Evolutionary conservation across 2,888 invertebrate species (phyloP).

Genomic region (Parnassius orleans): DNA sequence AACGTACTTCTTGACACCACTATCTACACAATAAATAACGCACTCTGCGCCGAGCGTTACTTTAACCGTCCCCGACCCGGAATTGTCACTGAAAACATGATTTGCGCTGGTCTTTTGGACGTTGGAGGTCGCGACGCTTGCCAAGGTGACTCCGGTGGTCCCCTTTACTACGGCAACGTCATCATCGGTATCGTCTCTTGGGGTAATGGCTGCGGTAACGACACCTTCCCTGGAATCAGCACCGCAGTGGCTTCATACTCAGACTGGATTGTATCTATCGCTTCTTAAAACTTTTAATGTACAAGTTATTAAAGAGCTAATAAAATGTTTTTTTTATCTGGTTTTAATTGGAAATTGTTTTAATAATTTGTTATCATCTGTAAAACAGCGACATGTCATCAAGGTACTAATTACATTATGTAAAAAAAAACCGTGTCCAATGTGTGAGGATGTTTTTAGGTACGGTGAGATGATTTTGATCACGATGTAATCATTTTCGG

Average conservation of each 20-base stretch:
- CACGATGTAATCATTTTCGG: too few species aligned
- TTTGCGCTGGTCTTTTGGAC: conserved; percentile 54
- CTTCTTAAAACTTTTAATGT: neutral
- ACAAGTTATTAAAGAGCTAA: neutral
- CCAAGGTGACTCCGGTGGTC: conserved; percentile 76
- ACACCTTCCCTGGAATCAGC: conserved; percentile 69
- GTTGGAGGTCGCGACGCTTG: conserved; percentile 53
- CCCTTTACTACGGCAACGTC: conserved; percentile 55
- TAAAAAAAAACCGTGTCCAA: too few species aligned
- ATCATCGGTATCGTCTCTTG: conserved; percentile 72
- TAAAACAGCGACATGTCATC: too few species aligned
- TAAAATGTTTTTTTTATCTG: neutral
- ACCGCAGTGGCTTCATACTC: conserved; percentile 55
- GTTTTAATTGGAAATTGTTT: too few species aligned
- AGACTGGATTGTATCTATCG: conserved; percentile 46
- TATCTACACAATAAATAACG: conserved; percentile 48
- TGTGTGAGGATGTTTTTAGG: too few species aligned
- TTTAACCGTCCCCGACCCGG: conserved; percentile 10
- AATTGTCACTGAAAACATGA: conserved; percentile 54
- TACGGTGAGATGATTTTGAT: too few species aligned
- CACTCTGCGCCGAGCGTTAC: conserved; percentile 46
- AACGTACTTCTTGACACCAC: conserved; percentile 38
- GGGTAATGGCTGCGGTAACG: conserved; percentile 69
- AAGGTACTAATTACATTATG: too few species aligned
- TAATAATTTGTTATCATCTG: too few species aligned